Evolutionary conservation across 2,113 vertebrate species (phyloP).

Genomic region (Odobenus rosmarus): DNA sequence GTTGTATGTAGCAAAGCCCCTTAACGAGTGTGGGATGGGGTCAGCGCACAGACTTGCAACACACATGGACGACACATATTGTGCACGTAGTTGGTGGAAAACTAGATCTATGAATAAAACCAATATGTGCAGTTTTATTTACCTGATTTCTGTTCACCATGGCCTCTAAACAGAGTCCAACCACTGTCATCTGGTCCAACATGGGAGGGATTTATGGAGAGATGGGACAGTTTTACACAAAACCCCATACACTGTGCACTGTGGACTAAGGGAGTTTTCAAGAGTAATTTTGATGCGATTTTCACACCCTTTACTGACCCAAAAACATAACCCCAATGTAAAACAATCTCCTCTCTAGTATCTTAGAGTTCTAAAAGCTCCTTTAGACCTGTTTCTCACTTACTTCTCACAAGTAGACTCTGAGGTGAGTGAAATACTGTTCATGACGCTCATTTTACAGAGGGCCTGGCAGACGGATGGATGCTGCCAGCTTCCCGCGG

Average conservation of each 20-base stretch:
- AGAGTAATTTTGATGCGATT: neutral
- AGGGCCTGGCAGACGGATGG: neutral
- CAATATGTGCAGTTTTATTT: neutral
- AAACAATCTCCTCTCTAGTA: neutral
- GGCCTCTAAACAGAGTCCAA: neutral
- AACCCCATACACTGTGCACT: rapidly evolving
- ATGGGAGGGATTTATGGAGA: neutral
- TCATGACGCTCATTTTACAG: neutral
- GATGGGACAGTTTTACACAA: neutral
- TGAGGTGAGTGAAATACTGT: neutral
- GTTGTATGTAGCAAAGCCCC: rapidly evolving
- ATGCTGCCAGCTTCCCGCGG: neutral
- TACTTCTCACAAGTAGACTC: neutral
- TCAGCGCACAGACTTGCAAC: rapidly evolving
- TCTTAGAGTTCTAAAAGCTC: neutral
- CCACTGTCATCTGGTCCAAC: neutral
- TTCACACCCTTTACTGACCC: neutral
- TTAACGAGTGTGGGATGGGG: rapidly evolving
- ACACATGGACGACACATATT: rapidly evolving
- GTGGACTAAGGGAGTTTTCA: neutral
- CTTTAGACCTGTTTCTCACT: neutral
- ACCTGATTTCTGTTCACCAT: neutral
- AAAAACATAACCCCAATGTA: no score
- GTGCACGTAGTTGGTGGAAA: neutral
- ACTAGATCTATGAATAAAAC: neutral